Evolutionary conservation across 1,140 invertebrate species (phyloP), one percentile per base, ranked within the genome.

Genomic region (Amyelois transitella): DNA sequence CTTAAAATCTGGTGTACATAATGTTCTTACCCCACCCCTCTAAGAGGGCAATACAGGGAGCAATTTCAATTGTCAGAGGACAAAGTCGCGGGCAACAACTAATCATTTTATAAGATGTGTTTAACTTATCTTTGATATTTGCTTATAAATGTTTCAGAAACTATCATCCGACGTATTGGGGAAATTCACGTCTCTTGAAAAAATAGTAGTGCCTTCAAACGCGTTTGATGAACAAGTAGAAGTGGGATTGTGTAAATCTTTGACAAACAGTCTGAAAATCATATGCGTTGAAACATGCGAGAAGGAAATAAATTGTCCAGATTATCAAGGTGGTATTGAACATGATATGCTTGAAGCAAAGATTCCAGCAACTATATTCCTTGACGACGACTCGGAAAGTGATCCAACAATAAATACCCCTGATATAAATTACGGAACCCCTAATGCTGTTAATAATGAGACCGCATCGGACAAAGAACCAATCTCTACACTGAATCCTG

Each of bases 241-340:
- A 12, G 55, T 75, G 48, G 69, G 78, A 57, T 53, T 85, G 50
- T 87, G 84, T 57, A 43, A 44, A 18, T 55, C 60, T 24, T 58
- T 81, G 2, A 78, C 76, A 61, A 52, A 65, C 20, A 75, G 62
- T 38, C 67, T 87, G 53, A 62, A 72, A 62, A 62, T 60, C 4
- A 69, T 87, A n/a, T 85, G 84, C 38, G 69, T 66, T 38, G 72
- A 62, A 53, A 65, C 75, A 18, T 87, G 84, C 45, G 62, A 60
- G 18, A 55, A 77, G 18, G 53, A 55, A 28, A 66, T 64, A 49
- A 75, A 81, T 0, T 87, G 84, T 52, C 66, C 71, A 24, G 76
- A 81, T 45, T 66, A 73, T 49, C 67, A 64, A 7, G 28, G 62
- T 45, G 58, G 50, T 18, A 62, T 64, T 5, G 77, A 72, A 10